Evolutionary conservation across 2,888 invertebrate genomes (phyloP), one percentile per base, ranked within the genome.

Genomic region (Itoplectis maculator): DNA sequence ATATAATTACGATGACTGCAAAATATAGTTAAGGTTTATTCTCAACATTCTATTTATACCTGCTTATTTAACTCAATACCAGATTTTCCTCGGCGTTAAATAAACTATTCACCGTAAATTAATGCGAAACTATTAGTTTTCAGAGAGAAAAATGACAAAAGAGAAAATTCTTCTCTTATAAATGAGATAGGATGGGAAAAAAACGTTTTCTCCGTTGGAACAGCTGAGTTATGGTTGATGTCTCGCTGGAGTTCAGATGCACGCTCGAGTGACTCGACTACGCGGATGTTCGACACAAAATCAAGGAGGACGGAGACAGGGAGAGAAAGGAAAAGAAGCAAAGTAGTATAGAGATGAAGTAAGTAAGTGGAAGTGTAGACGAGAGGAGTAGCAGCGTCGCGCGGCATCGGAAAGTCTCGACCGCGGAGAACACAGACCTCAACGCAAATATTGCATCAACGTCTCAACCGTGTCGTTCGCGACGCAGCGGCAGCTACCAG

Each of bases 381-480:
- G 13, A 15, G 69, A 65, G 37, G 56, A 63, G 45, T 61, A n/a
- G n/a, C n/a, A n/a, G n/a, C n/a, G n/a, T 9, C 42, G n/a, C 37
- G 37, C 59, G 35, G 66, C 59, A 42, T 74, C 69, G 51, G 70
- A 82, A 70, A 82, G 63, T 59, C 49, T 56, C 59, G 79, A 82
- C 42, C 75, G 59, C 69, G 59, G n/a, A 66, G 75, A 65, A 70
- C 59, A 65, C 72, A 49, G 49, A 47, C 49, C 40, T 59, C 42
- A 29, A 40, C 13, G 70, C 51, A 66, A 79, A 72, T 59, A 70
- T 82, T 82, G 75, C 82, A 40, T 82, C 82, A 82, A 82, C 75
- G 61, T 54, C 51, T 54, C 45, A n/a, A 56, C 37, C 20, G 75
- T 47, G 73, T 66, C 81, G 73, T 73, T 63, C 61, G 37, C 61